These are phyloP conservation scores for Sapajus apella DNA, from an alignment of 2,113 vertebrate genomes.

Conservation along the genomic window DNA sequence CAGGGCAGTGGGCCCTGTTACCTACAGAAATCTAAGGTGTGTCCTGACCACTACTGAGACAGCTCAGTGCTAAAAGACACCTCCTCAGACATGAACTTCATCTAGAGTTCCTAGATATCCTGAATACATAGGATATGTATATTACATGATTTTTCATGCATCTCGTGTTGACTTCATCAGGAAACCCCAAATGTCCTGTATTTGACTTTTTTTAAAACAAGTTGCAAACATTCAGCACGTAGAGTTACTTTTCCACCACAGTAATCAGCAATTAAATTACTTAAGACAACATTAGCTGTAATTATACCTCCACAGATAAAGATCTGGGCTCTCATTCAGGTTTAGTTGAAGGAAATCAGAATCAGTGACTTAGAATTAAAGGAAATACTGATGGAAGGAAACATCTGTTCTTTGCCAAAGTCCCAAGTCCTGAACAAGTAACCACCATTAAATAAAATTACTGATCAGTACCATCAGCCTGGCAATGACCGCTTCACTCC, in stretches of 20 bases:
- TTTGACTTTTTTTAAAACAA: not conserved
- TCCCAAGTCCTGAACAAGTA: not conserved
- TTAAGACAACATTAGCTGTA: not conserved
- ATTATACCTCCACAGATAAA: not conserved
- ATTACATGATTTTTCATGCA: not conserved
- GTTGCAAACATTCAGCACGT: not conserved
- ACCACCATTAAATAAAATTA: not conserved
- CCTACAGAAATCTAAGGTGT: not conserved
- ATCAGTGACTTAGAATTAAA: not conserved
- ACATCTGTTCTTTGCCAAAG: not conserved
- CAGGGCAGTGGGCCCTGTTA: not conserved
- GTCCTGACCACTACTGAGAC: not conserved
- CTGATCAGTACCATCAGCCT: not conserved
- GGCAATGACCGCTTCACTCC: not conserved
- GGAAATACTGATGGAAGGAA: not conserved
- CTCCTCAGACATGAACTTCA: not conserved
- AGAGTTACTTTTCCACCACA: not conserved
- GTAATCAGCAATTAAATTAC: not conserved
- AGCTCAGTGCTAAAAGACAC: not conserved
- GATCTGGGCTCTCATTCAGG: not conserved
- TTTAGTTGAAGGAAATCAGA: not conserved
- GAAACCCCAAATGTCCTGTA: not conserved
- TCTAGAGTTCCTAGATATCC: not conserved
- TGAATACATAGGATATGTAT: not conserved
- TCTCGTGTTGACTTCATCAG: not conserved